A percentile compares a stretch with the other conserved stretches of the same genome.
Conservation (phyloP, 2,797 vertebrate genomes). For the Thunnus albacares region DNA sequence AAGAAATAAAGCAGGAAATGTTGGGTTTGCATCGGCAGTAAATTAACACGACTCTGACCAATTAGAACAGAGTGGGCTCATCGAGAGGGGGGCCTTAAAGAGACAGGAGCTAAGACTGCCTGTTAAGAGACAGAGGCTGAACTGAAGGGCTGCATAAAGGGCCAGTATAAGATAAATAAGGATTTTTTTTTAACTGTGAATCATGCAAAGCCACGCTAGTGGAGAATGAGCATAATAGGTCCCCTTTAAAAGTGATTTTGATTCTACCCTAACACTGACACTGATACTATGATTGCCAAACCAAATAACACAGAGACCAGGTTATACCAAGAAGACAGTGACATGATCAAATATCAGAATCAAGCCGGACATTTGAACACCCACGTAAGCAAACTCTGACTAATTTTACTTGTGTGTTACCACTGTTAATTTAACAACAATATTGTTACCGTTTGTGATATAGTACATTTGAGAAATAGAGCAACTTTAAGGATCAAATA, state of each 20-base stretch:
- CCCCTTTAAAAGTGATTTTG: neutral
- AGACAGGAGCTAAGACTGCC: too few species aligned
- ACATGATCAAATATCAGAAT: slow-evolving; percentile 14
- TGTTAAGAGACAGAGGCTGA: too few species aligned
- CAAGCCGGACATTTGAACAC: neutral
- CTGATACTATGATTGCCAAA: slow-evolving; percentile 7
- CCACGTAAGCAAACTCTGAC: neutral
- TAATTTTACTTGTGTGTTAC: neutral
- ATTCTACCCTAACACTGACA: neutral
- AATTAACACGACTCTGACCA: too few species aligned
- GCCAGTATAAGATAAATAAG: too few species aligned
- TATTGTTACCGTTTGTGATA: neutral
- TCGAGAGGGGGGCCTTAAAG: too few species aligned
- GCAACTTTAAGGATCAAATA: neutral
- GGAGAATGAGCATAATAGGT: too few species aligned
- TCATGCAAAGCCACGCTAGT: too few species aligned
- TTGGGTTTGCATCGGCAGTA: too few species aligned
- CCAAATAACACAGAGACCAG: slow-evolving; percentile 40
- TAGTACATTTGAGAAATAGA: neutral
- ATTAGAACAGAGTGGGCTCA: too few species aligned
- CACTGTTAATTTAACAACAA: neutral
- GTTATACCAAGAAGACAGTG: slow-evolving; percentile 30
- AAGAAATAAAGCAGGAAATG: too few species aligned
- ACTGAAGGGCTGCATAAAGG: too few species aligned
- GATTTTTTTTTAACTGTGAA: too few species aligned